Evolutionary conservation across 1,140 invertebrate genomes (phyloP).

Genomic region (Heliconius melpomene): DNA sequence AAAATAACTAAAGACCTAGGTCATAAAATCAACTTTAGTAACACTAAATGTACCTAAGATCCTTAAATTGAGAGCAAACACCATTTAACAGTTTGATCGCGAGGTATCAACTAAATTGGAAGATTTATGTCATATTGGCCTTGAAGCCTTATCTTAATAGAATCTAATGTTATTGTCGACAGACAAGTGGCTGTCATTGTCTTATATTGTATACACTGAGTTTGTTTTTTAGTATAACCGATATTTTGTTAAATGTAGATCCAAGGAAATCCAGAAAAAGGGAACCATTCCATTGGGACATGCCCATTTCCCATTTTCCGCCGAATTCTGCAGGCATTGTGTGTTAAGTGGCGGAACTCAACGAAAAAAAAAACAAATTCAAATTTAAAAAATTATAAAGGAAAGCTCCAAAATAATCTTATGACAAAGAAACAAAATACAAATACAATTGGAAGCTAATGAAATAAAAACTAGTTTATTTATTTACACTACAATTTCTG

Average conservation of each 20-base stretch:
- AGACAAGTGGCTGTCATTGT: neutral
- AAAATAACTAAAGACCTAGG: neutral
- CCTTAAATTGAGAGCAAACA: conserved; percentile 21
- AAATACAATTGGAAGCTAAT: neutral
- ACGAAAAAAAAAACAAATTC: too few relatives aligned
- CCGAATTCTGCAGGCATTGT: too few relatives aligned
- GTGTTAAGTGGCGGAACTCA: too few relatives aligned
- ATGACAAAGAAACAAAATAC: neutral
- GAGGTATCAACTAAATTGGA: conserved; percentile 18
- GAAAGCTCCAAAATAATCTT: neutral
- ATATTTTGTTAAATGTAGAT: too few relatives aligned
- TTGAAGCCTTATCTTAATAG: conserved; percentile 9
- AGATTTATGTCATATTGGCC: conserved; percentile 21
- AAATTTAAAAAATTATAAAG: too few relatives aligned
- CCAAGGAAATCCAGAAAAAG: too few relatives aligned
- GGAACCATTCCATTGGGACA: too few relatives aligned
- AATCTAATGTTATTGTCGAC: conserved; percentile 16
- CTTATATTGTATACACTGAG: too few relatives aligned
- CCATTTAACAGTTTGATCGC: conserved; percentile 3
- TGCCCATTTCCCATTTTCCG: too few relatives aligned
- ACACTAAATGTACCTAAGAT: conserved; percentile 15
- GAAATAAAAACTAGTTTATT: neutral
- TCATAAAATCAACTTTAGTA: conserved; percentile 1
- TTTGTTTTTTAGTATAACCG: too few relatives aligned
- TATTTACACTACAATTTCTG: neutral